These are phyloP conservation scores for Lathronympha strigana DNA, from an alignment of 2,888 invertebrate species.

Conservation along the genomic window DNA sequence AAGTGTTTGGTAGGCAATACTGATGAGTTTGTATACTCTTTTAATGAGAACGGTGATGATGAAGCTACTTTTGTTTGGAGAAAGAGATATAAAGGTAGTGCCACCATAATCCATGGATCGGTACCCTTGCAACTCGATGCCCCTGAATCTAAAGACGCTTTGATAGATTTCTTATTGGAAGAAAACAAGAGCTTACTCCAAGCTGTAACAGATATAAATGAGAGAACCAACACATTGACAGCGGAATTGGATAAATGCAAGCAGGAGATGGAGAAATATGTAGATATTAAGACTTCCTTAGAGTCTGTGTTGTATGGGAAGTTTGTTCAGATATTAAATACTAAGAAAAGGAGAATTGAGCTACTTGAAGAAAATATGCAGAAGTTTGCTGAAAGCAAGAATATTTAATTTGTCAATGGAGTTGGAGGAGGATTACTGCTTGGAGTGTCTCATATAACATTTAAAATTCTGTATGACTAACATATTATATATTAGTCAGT, in stretches of 20 bases:
- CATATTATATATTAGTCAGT: too few species aligned
- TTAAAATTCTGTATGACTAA: background rate
- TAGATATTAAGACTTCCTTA: constrained; percentile 33
- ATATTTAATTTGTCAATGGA: background rate
- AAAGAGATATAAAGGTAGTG: constrained; percentile 27
- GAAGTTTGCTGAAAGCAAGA: constrained; percentile 44
- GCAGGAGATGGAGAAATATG: constrained; percentile 35
- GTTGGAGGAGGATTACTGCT: background rate
- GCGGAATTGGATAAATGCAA: constrained; percentile 32
- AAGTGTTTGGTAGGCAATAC: constrained; percentile 24
- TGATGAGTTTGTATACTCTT: constrained; percentile 26
- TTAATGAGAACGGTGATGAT: constrained; percentile 11
- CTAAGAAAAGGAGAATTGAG: constrained; percentile 64
- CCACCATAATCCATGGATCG: constrained; percentile 28
- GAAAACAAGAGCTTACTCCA: constrained; percentile 29
- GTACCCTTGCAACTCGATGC: constrained; percentile 28
- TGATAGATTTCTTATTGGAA: constrained; percentile 29
- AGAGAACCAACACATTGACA: constrained; percentile 6
- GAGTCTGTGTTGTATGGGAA: constrained; percentile 41
- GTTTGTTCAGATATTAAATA: constrained; percentile 42
- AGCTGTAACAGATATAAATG: constrained; percentile 5
- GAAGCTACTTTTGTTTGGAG: constrained; percentile 38
- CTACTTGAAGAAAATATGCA: constrained; percentile 62
- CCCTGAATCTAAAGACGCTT: constrained; percentile 31
- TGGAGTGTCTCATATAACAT: background rate